Conservation (phyloP, 2,113 vertebrate genomes). For the Stictonetta naevosa region DNA sequence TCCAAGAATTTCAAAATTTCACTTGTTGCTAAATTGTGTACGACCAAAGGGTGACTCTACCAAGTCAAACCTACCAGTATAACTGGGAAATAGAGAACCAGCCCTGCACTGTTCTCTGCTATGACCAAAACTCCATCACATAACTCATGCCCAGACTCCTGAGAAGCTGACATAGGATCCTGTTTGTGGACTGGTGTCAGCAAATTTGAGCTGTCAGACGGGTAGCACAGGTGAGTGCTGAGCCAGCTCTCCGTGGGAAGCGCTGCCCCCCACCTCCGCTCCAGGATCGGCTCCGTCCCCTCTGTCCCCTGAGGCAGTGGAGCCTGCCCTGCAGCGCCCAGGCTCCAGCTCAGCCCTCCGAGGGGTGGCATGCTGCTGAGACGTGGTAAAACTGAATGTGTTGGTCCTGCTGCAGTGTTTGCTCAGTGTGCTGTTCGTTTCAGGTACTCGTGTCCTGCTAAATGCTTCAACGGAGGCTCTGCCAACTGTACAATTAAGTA, state of each 20-base stretch:
- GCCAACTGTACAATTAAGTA: conserved; percentile 37
- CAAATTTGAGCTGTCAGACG: fast-evolving
- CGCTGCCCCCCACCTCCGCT: fast-evolving
- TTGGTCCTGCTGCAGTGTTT: not conserved
- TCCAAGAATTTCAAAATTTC: not conserved
- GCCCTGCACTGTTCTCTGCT: not conserved
- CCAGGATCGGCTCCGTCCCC: not conserved
- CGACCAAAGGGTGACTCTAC: fast-evolving
- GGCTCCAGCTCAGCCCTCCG: not conserved
- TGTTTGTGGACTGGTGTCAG: fast-evolving
- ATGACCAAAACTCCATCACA: fast-evolving
- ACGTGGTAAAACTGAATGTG: not conserved
- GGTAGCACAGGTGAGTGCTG: conserved; percentile 14
- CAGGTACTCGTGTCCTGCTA: conserved; percentile 20
- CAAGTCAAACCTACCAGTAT: fast-evolving
- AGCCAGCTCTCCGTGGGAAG: fast-evolving
- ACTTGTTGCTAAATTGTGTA: not conserved
- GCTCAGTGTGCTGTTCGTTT: conserved; percentile 64
- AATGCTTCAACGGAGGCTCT: conserved; percentile 24
- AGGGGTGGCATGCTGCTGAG: not conserved
- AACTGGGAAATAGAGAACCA: not conserved
- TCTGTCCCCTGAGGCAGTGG: too few relatives aligned
- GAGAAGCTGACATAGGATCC: fast-evolving
- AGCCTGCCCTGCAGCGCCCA: too few relatives aligned
- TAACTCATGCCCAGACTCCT: fast-evolving